A percentile compares a stretch with the other conserved stretches of the same genome.
phyloP scores from a whole-genome alignment of 2,888 invertebrate species.

The Euzetes globulus region DNA sequence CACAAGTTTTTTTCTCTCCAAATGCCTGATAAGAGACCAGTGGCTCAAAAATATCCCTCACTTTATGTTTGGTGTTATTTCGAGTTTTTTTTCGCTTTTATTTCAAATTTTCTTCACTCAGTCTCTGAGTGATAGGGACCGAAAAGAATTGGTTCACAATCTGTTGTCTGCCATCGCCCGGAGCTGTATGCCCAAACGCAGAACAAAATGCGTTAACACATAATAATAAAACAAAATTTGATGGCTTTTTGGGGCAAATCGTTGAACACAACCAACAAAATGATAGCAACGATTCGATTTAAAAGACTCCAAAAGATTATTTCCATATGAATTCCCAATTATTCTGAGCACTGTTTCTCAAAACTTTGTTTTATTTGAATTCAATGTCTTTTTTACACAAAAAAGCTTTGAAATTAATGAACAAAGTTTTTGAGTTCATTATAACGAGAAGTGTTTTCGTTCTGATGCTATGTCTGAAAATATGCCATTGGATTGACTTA shows the following conservation, averaged over 20 bases:
- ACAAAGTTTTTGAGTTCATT: too few relatives aligned
- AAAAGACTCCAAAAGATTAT: too few relatives aligned
- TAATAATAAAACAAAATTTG: background rate
- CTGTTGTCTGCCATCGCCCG: slow-evolving; percentile 1
- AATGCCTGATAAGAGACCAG: background rate
- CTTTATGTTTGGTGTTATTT: background rate
- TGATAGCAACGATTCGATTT: background rate
- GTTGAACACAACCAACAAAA: background rate
- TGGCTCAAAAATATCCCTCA: background rate
- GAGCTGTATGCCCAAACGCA: background rate
- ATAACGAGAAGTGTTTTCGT: too few relatives aligned
- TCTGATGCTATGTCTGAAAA: too few relatives aligned
- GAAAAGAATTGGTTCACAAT: slow-evolving; percentile 9
- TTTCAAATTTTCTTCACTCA: background rate
- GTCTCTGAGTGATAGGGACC: background rate
- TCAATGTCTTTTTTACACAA: too few relatives aligned
- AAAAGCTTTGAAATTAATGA: too few relatives aligned
- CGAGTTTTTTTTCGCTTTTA: background rate
- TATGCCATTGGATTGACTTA: background rate
- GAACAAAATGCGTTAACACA: background rate
- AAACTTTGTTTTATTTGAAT: too few relatives aligned
- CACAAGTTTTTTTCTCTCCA: background rate
- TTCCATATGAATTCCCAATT: background rate
- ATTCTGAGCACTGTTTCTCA: too few relatives aligned
- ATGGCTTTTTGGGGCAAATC: background rate